Evolutionary conservation across 2,113 vertebrate genomes (phyloP).

Genomic region (Neodon shergylaensis): DNA sequence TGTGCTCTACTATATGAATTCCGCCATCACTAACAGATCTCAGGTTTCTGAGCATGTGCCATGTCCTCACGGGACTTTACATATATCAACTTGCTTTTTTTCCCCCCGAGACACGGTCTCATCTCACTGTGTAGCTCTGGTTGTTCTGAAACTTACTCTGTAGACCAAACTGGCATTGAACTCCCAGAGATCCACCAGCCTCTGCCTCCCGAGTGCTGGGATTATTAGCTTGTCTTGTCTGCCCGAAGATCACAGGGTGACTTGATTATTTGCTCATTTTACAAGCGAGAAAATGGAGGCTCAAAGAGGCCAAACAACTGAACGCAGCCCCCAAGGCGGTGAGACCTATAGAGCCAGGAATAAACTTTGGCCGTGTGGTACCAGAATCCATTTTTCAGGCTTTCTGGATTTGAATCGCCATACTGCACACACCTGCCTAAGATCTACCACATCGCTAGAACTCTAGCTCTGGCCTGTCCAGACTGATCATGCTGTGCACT

Average conservation of each 20-base stretch:
- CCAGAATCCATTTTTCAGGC: neutral
- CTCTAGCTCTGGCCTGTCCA: neutral
- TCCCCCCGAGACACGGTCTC: neutral
- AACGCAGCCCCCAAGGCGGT: neutral
- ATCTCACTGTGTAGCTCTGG: neutral
- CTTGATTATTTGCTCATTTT: neutral
- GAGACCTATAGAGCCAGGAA: neutral
- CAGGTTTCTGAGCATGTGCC: neutral
- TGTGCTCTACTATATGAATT: neutral
- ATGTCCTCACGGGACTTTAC: neutral
- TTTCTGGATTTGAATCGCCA: neutral
- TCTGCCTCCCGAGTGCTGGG: neutral
- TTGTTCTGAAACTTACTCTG: neutral
- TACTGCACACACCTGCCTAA: neutral
- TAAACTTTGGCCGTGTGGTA: neutral
- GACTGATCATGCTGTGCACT: neutral
- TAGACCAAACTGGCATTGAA: neutral
- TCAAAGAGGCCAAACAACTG: neutral
- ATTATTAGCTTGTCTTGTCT: slow-evolving; percentile 4
- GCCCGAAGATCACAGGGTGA: neutral
- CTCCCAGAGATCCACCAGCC: neutral
- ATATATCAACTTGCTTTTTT: neutral
- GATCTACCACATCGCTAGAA: neutral
- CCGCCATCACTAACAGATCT: neutral
- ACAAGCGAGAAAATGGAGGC: slow-evolving; percentile 24